A percentile compares a stretch with the other conserved stretches of the same genome.
These are phyloP conservation scores for Picathartes gymnocephalus DNA, from an alignment of 2,113 vertebrate genomes.

Conservation along the genomic window DNA sequence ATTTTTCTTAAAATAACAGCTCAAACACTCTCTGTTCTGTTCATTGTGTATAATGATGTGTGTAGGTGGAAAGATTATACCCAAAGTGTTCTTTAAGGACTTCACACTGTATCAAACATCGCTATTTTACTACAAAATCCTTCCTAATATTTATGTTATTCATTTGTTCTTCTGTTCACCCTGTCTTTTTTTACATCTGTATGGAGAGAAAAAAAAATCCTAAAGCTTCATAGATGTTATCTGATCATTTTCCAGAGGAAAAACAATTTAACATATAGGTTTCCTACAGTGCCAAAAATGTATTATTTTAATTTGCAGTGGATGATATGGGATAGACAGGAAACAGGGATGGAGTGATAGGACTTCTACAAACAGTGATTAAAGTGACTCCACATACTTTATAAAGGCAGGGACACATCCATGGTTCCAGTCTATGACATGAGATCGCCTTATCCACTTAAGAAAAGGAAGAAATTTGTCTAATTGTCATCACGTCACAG, in stretches of 20 bases:
- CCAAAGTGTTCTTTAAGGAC: neutral
- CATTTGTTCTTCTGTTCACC: neutral
- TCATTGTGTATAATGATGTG: neutral
- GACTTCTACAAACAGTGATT: neutral
- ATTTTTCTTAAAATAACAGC: neutral
- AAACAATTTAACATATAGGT: neutral
- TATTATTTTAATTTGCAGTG: neutral
- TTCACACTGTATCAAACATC: no score
- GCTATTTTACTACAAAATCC: neutral
- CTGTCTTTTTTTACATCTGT: neutral
- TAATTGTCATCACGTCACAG: neutral
- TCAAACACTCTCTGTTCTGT: neutral
- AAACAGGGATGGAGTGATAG: constrained; percentile 23
- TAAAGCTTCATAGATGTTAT: neutral
- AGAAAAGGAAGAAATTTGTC: neutral
- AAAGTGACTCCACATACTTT: neutral
- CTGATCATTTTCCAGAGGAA: neutral
- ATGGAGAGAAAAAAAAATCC: neutral
- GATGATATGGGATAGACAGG: neutral
- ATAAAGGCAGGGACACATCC: neutral
- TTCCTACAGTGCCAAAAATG: neutral
- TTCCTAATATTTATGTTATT: neutral
- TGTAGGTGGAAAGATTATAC: neutral
- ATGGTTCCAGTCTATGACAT: neutral
- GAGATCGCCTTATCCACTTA: neutral